A percentile compares a stretch with the other conserved stretches of the same genome.
phyloP scores from a whole-genome alignment of 2,888 invertebrate species.

The Trypoxylon attenuatum region DNA sequence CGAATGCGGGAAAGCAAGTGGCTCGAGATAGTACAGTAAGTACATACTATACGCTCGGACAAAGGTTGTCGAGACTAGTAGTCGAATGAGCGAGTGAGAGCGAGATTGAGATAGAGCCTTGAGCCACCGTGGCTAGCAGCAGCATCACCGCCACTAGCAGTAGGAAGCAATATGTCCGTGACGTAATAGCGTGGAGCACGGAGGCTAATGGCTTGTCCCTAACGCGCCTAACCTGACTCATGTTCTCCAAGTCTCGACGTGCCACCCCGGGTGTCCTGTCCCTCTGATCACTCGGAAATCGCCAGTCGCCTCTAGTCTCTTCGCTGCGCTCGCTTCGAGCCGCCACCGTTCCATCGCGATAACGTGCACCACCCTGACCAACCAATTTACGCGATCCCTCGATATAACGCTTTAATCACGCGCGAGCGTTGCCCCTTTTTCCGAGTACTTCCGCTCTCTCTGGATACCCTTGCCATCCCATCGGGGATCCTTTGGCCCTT shows the following conservation, averaged over 20 bases:
- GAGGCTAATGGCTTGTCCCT: constrained; percentile 60
- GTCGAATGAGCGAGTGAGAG: constrained; percentile 12
- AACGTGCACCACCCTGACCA: constrained; percentile 23
- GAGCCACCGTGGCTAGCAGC: constrained; percentile 38
- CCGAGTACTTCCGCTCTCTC: neutral
- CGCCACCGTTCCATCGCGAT: constrained; percentile 34
- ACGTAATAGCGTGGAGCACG: constrained; percentile 56
- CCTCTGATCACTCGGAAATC: no score
- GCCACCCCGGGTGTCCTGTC: constrained; percentile 15
- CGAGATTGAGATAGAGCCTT: constrained; percentile 36
- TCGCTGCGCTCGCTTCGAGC: constrained; percentile 19
- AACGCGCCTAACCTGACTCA: constrained; percentile 56
- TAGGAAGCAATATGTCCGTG: constrained; percentile 59
- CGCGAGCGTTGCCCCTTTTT: constrained; percentile 28
- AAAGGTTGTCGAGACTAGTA: no score
- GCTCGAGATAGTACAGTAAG: neutral
- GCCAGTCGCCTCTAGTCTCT: constrained; percentile 5
- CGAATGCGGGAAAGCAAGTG: constrained; percentile 2
- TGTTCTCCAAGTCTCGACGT: constrained; percentile 24
- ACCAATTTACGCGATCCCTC: constrained; percentile 38
- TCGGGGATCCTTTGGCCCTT: neutral
- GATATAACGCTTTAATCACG: constrained; percentile 24
- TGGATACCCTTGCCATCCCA: neutral
- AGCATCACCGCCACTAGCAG: constrained; percentile 36
- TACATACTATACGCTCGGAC: no score